phyloP scores from a whole-genome alignment of 2,797 vertebrate genomes.

The Ctenopoma multispine region DNA sequence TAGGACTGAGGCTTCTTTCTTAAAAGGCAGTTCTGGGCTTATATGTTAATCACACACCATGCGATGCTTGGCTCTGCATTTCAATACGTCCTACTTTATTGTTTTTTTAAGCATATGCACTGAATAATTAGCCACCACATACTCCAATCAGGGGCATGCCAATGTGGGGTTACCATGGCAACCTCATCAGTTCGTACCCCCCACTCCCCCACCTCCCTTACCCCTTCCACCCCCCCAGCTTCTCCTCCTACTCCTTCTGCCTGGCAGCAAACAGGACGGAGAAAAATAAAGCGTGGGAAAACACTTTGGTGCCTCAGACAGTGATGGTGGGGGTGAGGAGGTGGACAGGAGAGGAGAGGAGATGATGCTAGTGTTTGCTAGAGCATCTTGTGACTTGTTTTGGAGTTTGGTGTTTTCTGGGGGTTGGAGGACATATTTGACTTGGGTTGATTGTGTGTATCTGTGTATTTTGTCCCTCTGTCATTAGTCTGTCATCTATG shows the following conservation, averaged over 20 bases:
- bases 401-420: conserved; percentile 59
- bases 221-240: conserved; percentile 17
- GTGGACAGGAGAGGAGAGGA: neutral
- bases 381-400: conserved; percentile 74
- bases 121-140: conserved; percentile 83
- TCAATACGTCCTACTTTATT: conserved; percentile 84
- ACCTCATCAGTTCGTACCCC: conserved; percentile 73
- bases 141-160: conserved; percentile 84
- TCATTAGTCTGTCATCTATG: conserved; percentile 47
- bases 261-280: conserved; percentile 76
- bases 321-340: conserved; percentile 60
- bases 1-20: conserved; percentile 40
- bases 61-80: conserved; percentile 76
- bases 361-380: conserved; percentile 46
- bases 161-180: conserved; percentile 79
- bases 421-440: conserved; percentile 53
- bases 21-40: conserved; percentile 52
- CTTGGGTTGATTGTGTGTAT: conserved; percentile 34
- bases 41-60: conserved; percentile 75
- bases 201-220: neutral
- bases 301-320: conserved; percentile 74
- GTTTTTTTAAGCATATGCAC: conserved; percentile 83
- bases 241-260: conserved; percentile 50
- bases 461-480: conserved; percentile 21
- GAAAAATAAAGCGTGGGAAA: conserved; percentile 84